Evolutionary conservation across 1,140 invertebrate species (phyloP).

Genomic region (Diorhabda elongata): DNA sequence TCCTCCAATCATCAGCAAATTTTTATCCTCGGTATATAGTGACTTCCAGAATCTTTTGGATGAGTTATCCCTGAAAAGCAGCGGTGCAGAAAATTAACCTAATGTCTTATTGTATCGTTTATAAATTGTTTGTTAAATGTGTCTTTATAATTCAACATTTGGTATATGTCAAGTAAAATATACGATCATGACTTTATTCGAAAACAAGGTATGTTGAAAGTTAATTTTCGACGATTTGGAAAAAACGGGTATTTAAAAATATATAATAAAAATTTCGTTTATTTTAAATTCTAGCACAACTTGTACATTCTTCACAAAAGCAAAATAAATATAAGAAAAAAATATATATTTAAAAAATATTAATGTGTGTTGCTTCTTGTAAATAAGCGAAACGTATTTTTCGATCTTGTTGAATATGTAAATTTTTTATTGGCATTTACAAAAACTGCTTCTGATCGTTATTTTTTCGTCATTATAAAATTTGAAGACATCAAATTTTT

Average conservation of each 20-base stretch:
- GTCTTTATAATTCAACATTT: no score
- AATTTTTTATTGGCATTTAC: constrained; percentile 20
- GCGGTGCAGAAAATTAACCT: no score
- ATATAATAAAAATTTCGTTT: no score
- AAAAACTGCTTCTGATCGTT: constrained; percentile 13
- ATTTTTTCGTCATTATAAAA: constrained; percentile 8
- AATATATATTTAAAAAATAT: constrained; percentile 10
- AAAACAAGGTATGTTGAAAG: no score
- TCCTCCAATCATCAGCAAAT: no score
- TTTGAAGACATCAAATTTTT: neutral
- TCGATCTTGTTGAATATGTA: constrained; percentile 24
- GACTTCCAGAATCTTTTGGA: no score
- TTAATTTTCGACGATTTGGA: neutral
- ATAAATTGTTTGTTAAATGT: no score
- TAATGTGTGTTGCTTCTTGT: constrained; percentile 23
- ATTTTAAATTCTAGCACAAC: constrained; percentile 1
- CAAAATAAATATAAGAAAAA: constrained; percentile 27
- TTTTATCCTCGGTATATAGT: no score
- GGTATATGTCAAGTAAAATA: no score
- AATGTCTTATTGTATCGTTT: no score
- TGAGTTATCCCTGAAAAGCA: no score
- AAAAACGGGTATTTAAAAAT: neutral
- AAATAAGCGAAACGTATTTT: constrained; percentile 29
- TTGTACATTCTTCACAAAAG: constrained; percentile 18
- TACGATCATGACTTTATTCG: no score